Percentiles rank a stretch among this genome's conserved stretches.
These are phyloP conservation scores for Cyclargus thomasi DNA, from an alignment of 1,140 invertebrate species.

Conservation along the genomic window DNA sequence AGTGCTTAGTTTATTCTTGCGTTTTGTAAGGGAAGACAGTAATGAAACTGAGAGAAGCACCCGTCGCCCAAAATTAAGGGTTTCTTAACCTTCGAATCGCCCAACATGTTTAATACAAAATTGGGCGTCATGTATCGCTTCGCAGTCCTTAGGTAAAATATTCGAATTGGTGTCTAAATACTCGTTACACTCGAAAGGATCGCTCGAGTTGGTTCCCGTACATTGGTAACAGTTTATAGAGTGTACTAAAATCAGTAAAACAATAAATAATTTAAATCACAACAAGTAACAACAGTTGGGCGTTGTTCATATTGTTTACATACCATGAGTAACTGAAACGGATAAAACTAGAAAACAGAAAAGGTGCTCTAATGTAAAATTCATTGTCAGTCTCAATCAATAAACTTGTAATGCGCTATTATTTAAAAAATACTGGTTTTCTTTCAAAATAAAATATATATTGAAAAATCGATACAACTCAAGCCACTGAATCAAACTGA, in stretches of 20 bases:
- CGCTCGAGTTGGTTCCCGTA: slow-evolving; percentile 84
- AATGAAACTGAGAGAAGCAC: background rate
- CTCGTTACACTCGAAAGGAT: slow-evolving; percentile 93
- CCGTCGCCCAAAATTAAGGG: background rate
- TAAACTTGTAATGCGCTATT: too few relatives aligned
- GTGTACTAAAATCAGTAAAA: slow-evolving; percentile 69
- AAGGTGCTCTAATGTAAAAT: background rate
- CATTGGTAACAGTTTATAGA: slow-evolving; percentile 93
- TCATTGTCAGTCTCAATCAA: background rate
- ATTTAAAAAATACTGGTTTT: too few relatives aligned
- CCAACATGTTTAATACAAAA: slow-evolving; percentile 97
- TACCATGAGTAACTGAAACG: slow-evolving; percentile 19
- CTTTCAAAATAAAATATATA: too few relatives aligned
- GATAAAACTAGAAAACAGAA: background rate
- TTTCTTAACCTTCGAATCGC: slow-evolving; percentile 89
- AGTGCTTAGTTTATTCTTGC: background rate
- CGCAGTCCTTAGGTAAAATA: slow-evolving; percentile 84
- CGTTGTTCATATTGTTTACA: slow-evolving; percentile 31
- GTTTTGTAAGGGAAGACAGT: background rate
- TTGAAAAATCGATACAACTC: too few relatives aligned
- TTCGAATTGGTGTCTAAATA: slow-evolving; percentile 81
- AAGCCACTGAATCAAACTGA: too few relatives aligned
- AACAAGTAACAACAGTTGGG: slow-evolving; percentile 34
- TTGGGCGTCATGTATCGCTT: slow-evolving; percentile 86
- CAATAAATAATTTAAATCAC: slow-evolving; percentile 28